Evolutionary conservation across 2,888 invertebrate species (phyloP).

Genomic region (Drosophila borborema): DNA sequence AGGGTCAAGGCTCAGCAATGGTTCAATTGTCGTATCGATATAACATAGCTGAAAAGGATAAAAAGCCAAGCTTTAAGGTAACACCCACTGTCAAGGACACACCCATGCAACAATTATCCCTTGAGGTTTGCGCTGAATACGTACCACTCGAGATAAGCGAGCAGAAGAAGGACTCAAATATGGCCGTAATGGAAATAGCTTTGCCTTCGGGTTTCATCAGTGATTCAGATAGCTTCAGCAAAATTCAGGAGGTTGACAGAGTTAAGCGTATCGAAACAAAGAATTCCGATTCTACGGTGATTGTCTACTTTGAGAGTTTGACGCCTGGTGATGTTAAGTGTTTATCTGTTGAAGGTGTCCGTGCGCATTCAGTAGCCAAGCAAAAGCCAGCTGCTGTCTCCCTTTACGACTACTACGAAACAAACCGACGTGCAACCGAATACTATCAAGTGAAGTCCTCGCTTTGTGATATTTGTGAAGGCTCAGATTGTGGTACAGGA

Average conservation of each 20-base stretch:
- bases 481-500: conserved; percentile 86
- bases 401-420: conserved; percentile 96
- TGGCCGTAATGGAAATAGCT: conserved; percentile 95
- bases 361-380: conserved; percentile 93
- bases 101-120: conserved; percentile 91
- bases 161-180: conserved; percentile 89
- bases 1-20: conserved; percentile 92
- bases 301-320: conserved; percentile 91
- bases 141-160: conserved; percentile 59
- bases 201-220: conserved; percentile 96
- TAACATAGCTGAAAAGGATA: conserved; percentile 94
- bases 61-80: conserved; percentile 94
- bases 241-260: conserved; percentile 86
- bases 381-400: conserved; percentile 94
- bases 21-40: conserved; percentile 92
- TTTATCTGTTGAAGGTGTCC: conserved; percentile 92
- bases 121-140: conserved; percentile 93
- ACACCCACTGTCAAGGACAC: conserved; percentile 94
- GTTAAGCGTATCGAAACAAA: conserved; percentile 88
- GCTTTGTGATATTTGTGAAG: conserved; percentile 94
- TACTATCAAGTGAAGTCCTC: conserved; percentile 86
- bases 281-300: conserved; percentile 88
- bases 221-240: conserved; percentile 90
- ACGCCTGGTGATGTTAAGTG: conserved; percentile 88
- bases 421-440: conserved; percentile 85